Base-by-base conservation (phyloP, 2,888 invertebrate genomes). In the Andrena minutula region DNA sequence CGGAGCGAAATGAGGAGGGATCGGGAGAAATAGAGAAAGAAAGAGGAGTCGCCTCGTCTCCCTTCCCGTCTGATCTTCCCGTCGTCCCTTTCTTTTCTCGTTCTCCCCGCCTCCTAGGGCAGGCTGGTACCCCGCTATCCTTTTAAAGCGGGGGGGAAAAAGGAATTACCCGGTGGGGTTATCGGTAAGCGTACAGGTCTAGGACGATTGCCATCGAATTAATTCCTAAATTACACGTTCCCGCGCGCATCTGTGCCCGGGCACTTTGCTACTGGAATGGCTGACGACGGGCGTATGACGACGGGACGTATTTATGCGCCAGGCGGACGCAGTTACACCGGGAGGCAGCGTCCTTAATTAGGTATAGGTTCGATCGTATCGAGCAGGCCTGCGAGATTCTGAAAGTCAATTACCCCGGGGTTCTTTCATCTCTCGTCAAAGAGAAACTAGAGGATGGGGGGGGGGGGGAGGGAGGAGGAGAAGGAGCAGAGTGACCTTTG, bases 1-100 rank as follows among this genome's bases (percentile, higher is more conserved):
- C 71, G 7, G 64, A 76, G 70, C 69, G 73, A 79, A 74, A 84
- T 74, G 80, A 84, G 75, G 56, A 75, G 72, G 51, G 83, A 78
- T 74, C 61, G 60, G 51, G 61, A 49, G 74, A 66, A 75, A 72
- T 53, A 61, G 80, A 75, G 73, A 68, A 26, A 32, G 51, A 60
- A 51, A 73, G 60, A 53, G 49, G 71, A 47, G 32, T 71, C 16
- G 47, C 66, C 10, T 20, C 47, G n/a, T 63, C 71, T 65, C 64
- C 69, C 69, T 58, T 60, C 75, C 68, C 58, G 23, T 71, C 73
- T 49, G 79, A 83, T 84, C 84, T 79, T 77, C 74, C 75, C 72
- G 56, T 77, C 75, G 60, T 77, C 72, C 75, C 84, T 73, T 77
- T 83, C 79, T 82, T 79, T 68, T 72, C 60, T 65, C 41, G 65